These are phyloP conservation scores for Plemyria rubiginata DNA, from an alignment of 2,888 invertebrate genomes.

Conservation along the genomic window DNA sequence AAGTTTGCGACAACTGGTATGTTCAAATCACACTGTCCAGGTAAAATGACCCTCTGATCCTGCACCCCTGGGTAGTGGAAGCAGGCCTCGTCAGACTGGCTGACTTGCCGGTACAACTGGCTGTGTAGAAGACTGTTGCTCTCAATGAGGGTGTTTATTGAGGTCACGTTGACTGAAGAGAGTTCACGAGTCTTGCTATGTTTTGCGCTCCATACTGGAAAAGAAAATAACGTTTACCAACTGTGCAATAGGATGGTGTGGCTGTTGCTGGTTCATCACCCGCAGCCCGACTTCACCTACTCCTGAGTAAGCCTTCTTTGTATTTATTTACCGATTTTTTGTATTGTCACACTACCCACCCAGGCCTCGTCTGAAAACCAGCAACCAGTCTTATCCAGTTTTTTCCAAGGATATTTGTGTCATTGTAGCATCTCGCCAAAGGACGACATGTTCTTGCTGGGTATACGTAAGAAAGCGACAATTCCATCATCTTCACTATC, in stretches of 20 bases:
- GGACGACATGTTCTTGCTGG: too few relatives aligned
- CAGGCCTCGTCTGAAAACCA: too few relatives aligned
- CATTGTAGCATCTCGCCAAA: too few relatives aligned
- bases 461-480: too few relatives aligned
- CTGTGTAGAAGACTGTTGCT: slow-evolving; percentile 53
- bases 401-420: too few relatives aligned
- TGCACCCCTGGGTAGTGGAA: slow-evolving; percentile 68
- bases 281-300: too few relatives aligned
- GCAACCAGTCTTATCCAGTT: too few relatives aligned
- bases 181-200: slow-evolving; percentile 61
- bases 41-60: slow-evolving; percentile 60
- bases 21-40: slow-evolving; percentile 66
- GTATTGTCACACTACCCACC: too few relatives aligned
- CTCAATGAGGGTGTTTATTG: slow-evolving; percentile 52
- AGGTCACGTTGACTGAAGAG: slow-evolving; percentile 48
- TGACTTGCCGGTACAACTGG: slow-evolving; percentile 57
- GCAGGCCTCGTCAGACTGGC: slow-evolving; percentile 62
- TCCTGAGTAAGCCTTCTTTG: too few relatives aligned
- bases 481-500: too few relatives aligned
- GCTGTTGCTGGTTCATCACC: too few relatives aligned
- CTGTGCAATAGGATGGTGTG: background rate
- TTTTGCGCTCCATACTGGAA: slow-evolving; percentile 75
- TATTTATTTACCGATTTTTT: too few relatives aligned
- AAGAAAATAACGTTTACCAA: background rate
- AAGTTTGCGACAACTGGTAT: slow-evolving; percentile 63